Evolutionary conservation across 2,888 invertebrate species (phyloP), one percentile per base, ranked within the genome.

Genomic region (Venusia cambrica): DNA sequence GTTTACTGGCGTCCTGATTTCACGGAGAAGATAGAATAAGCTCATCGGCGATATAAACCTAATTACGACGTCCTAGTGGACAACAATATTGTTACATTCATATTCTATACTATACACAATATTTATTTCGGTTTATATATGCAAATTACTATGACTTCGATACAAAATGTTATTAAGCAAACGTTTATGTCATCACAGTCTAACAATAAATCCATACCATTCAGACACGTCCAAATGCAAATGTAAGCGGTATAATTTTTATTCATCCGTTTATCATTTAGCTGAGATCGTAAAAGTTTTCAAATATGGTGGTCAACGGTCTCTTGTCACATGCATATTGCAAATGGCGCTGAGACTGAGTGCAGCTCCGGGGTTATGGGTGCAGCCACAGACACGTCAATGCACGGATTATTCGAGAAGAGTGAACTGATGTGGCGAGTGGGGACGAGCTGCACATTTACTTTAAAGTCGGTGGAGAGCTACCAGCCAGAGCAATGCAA

Each of bases 361-460:
- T 59, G 56, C 55, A 60, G 66, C 57, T 61, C 63, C 52, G 57
- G 59, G 64, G 73, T 74, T 74, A 75, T 64, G 69, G 62, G 59
- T 67, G 66, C 70, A 69, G 57, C 66, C 61, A 73, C 70, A 69
- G 57, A 66, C 61, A 73, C 62, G 83, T 79, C 80, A 80, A 77
- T 75, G 81, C 55, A 65, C 80, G 77, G 79, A 73, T 80, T 80
- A 81, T 81, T 73, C 64, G 70, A 71, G 69, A 72, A 69, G 53
- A 68, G 61, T 65, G 44, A 46, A 44, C 44, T 46, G 44, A 39
- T 42, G 39, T 44, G 25, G 22, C n/a, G 15, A 31, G 34, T 40
- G 26, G 44, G 44, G 44, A 27, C n/a, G n/a, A n/a, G n/a, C n/a
- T 37, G 39, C 14, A 29, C 21, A 20, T 21, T 6, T 26, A 11